Conservation (phyloP, 2,888 invertebrate species). For the Apeira syringaria region DNA sequence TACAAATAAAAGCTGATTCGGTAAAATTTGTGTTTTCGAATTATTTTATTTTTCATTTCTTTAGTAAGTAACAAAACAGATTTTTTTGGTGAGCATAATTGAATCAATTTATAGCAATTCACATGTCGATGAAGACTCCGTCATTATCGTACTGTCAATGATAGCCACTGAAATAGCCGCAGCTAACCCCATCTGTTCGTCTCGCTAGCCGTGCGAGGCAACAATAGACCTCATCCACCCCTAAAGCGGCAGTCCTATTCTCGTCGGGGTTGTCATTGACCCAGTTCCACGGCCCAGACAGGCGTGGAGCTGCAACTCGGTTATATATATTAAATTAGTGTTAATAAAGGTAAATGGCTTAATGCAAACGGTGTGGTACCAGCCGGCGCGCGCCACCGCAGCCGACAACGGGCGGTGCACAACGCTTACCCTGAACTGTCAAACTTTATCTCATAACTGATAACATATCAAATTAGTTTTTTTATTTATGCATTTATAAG, state of each 20-base stretch:
- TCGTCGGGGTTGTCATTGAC: conserved; percentile 76
- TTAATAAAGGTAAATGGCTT: conserved; percentile 67
- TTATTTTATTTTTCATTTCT: too few species aligned
- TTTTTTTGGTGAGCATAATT: too few species aligned
- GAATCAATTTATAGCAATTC: conserved; percentile 13
- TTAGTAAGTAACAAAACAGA: too few species aligned
- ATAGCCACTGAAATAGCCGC: conserved; percentile 26
- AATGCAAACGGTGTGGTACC: conserved; percentile 53
- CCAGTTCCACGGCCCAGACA: conserved; percentile 62
- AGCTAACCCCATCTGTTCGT: conserved; percentile 31
- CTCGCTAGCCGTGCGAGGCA: conserved; percentile 42
- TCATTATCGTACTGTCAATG: conserved; percentile 23
- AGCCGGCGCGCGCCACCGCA: conserved; percentile 44
- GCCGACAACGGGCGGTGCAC: conserved; percentile 32
- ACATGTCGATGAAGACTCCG: conserved; percentile 15
- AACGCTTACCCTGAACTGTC: conserved; percentile 29
- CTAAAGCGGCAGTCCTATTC: conserved; percentile 73
- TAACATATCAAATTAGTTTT: too few species aligned
- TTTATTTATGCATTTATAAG: too few species aligned
- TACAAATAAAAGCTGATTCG: too few species aligned
- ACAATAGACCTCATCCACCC: conserved; percentile 71
- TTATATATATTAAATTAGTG: conserved; percentile 64
- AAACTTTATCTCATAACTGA: conserved; percentile 36
- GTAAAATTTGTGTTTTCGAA: too few species aligned
- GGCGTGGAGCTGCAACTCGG: conserved; percentile 54